Percentiles rank a stretch among this genome's conserved stretches.
phyloP scores from a whole-genome alignment of 1,140 invertebrate species.

The Lepidotrigona ventralis region DNA sequence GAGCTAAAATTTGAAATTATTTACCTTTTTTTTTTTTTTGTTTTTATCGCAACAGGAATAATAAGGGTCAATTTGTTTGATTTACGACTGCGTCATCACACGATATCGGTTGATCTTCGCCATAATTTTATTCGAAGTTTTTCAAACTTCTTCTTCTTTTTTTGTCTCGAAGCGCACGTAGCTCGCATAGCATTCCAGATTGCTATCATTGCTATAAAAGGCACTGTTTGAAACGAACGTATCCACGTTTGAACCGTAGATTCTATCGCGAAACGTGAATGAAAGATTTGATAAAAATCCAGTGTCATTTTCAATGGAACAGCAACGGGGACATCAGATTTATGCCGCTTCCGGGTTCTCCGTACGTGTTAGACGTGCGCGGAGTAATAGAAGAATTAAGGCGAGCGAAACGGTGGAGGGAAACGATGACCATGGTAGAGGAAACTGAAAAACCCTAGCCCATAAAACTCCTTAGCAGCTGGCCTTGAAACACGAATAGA shows the following conservation, averaged over 20 bases:
- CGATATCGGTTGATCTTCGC: neutral
- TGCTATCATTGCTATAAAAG: neutral
- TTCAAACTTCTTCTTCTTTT: neutral
- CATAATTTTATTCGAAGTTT: neutral
- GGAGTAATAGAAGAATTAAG: constrained; percentile 43
- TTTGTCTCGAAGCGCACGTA: neutral
- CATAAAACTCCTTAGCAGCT: constrained; percentile 60
- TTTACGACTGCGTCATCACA: neutral
- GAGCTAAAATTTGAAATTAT: too few relatives aligned
- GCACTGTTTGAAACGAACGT: neutral
- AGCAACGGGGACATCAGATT: constrained; percentile 3
- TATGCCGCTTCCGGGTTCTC: constrained; percentile 34
- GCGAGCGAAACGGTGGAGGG: constrained; percentile 29
- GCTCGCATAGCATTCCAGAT: neutral
- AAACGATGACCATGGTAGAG: constrained; percentile 61
- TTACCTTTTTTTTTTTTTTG: too few relatives aligned
- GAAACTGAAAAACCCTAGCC: constrained; percentile 50
- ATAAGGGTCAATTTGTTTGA: neutral
- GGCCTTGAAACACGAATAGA: constrained; percentile 75
- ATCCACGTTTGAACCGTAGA: neutral
- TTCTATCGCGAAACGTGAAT: neutral
- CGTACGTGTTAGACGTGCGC: constrained; percentile 53
- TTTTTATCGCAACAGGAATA: neutral
- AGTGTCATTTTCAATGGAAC: constrained; percentile 19
- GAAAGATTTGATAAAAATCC: constrained; percentile 29